Percentiles rank a stretch among this genome's conserved stretches.
These are phyloP conservation scores for Acronicta alni DNA, from an alignment of 2,888 invertebrate species.

Conservation along the genomic window DNA sequence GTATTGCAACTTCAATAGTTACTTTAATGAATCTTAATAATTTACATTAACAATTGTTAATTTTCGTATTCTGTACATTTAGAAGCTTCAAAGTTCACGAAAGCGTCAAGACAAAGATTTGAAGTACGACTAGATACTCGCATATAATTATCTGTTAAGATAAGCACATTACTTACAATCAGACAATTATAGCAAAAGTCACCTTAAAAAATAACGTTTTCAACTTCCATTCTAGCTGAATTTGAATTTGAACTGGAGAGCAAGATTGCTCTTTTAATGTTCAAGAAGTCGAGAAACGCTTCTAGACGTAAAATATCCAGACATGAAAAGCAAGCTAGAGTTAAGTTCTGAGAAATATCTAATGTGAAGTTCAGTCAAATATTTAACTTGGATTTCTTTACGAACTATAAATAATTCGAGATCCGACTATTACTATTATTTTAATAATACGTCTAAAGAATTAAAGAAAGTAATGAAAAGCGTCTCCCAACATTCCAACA, in stretches of 20 bases:
- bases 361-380: slow-evolving; percentile 78
- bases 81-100: slow-evolving; percentile 71
- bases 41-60: slow-evolving; percentile 63
- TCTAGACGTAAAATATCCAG: slow-evolving; percentile 37
- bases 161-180: slow-evolving; percentile 19
- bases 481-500: slow-evolving; percentile 56
- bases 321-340: slow-evolving; percentile 66
- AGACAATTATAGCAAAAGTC: slow-evolving; percentile 34
- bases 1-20: slow-evolving; percentile 44
- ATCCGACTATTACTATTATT: slow-evolving; percentile 9
- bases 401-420: slow-evolving; percentile 26
- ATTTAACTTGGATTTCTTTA: slow-evolving; percentile 48
- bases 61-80: slow-evolving; percentile 71
- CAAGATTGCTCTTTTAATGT: slow-evolving; percentile 1
- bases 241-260: slow-evolving; percentile 7
- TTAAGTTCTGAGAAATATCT: slow-evolving; percentile 63
- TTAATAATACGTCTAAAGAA: slow-evolving; percentile 14
- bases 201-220: slow-evolving; percentile 43
- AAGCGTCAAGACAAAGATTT: slow-evolving; percentile 67
- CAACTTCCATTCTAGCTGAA: slow-evolving; percentile 17
- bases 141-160: slow-evolving; percentile 21
- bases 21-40: slow-evolving; percentile 50
- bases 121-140: slow-evolving; percentile 41
- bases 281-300: slow-evolving; percentile 24
- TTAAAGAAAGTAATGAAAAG: slow-evolving; percentile 30